A percentile compares a stretch with the other conserved stretches of the same genome.
phyloP scores from a whole-genome alignment of 2,888 invertebrate genomes.

The Rhopalosiphum nymphaeae region DNA sequence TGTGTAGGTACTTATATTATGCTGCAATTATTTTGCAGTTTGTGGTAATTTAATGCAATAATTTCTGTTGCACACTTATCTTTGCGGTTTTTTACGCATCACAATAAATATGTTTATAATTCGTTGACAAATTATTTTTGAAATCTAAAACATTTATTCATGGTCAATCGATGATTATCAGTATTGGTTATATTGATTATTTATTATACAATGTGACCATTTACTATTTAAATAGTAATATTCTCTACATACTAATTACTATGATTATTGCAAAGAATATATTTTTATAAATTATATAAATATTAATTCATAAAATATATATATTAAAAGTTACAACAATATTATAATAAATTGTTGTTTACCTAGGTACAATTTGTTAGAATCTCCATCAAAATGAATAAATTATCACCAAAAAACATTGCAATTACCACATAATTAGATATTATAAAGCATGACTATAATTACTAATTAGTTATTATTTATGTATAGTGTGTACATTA shows the following conservation, averaged over 20 bases:
- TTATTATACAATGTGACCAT: background rate
- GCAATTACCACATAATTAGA: background rate
- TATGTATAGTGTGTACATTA: background rate
- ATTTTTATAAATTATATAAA: too few relatives aligned
- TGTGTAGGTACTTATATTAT: background rate
- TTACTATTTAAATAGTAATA: background rate
- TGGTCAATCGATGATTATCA: background rate
- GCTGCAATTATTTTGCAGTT: background rate
- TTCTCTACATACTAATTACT: too few relatives aligned
- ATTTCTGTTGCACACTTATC: background rate
- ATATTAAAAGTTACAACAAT: background rate
- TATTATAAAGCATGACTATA: background rate
- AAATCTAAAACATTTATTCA: background rate
- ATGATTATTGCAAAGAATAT: too few relatives aligned
- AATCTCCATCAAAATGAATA: background rate
- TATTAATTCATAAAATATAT: background rate
- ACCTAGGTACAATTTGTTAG: background rate
- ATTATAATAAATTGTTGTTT: background rate
- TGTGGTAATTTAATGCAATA: background rate
- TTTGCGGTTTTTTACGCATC: background rate
- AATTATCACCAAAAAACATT: background rate
- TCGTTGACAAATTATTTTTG: background rate
- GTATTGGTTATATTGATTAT: background rate
- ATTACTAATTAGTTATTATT: background rate
- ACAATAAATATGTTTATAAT: background rate